A percentile compares a stretch with the other conserved stretches of the same genome.
Conservation (phyloP, 1,140 invertebrate genomes). For the Psilanteris sp. region DNA sequence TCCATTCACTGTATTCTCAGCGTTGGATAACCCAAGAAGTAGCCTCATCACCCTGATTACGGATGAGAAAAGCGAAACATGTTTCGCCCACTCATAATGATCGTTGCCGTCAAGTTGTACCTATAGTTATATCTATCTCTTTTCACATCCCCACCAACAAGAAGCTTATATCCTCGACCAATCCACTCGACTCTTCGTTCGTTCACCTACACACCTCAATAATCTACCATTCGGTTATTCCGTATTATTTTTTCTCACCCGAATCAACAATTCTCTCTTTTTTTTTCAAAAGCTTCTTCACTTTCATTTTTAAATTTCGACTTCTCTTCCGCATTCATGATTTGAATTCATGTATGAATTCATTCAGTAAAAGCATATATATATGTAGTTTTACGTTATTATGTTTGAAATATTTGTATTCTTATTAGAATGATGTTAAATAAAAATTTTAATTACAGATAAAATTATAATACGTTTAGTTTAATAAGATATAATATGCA, state of each 20-base stretch:
- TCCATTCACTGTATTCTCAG: conserved; percentile 48
- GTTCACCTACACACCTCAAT: conserved; percentile 34
- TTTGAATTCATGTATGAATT: too few species aligned
- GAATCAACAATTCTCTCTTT: conserved; percentile 32
- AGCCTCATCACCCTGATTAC: conserved; percentile 69
- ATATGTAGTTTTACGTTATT: too few species aligned
- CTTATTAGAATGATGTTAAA: too few species aligned
- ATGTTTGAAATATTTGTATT: too few species aligned
- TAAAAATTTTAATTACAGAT: too few species aligned
- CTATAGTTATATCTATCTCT: conserved; percentile 58
- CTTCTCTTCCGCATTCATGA: too few species aligned
- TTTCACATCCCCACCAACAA: conserved; percentile 11
- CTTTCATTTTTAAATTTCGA: conserved; percentile 13
- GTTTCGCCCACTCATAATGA: conserved; percentile 76
- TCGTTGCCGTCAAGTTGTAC: conserved; percentile 71
- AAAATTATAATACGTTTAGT: too few species aligned
- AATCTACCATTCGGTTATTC: conserved; percentile 17
- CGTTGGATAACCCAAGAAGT: conserved; percentile 35
- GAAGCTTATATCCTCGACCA: conserved; percentile 38
- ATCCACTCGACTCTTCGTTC: conserved; percentile 40
- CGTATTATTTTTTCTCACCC: conserved; percentile 15
- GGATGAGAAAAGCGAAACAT: conserved; percentile 71
- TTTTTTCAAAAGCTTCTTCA: conserved; percentile 22
- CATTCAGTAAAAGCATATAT: too few species aligned
- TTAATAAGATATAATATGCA: too few species aligned